These are phyloP conservation scores for Decapterus maruadsi DNA, from an alignment of 2,797 vertebrate species.

Conservation along the genomic window DNA sequence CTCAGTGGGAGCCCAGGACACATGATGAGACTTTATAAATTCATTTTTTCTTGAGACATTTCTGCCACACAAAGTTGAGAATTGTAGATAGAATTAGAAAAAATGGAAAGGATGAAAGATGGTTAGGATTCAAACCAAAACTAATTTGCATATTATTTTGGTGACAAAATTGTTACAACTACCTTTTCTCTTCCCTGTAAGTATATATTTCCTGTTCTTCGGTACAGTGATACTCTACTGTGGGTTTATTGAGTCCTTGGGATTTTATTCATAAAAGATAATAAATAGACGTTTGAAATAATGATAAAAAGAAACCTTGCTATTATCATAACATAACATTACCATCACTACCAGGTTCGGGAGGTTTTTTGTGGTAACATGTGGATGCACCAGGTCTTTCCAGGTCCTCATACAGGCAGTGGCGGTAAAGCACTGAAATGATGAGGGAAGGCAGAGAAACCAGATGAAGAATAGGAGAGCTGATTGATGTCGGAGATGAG, in stretches of 20 bases:
- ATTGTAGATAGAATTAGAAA: constrained; percentile 9
- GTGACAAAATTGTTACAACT: neutral
- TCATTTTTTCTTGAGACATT: constrained; percentile 33
- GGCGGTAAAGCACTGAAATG: neutral
- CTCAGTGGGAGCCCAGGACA: constrained; percentile 24
- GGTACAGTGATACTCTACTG: neutral
- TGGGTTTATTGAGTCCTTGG: no score
- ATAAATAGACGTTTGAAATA: no score
- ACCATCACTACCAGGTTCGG: neutral
- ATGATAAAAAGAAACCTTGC: no score
- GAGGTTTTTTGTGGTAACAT: neutral
- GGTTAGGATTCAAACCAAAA: neutral
- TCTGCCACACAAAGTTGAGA: constrained; percentile 14
- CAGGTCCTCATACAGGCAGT: neutral
- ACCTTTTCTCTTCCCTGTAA: neutral
- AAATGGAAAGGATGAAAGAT: constrained; percentile 10
- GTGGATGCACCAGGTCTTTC: neutral
- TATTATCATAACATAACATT: no score
- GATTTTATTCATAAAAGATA: no score
- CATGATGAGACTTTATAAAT: neutral
- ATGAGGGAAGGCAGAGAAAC: neutral
- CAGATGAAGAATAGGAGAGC: neutral
- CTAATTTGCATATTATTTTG: neutral
- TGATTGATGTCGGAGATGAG: neutral
- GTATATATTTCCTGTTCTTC: neutral